phyloP scores from a whole-genome alignment of 37 sponge, comb jelly and placozoan species.

The Cladorhizidae sp. region DNA sequence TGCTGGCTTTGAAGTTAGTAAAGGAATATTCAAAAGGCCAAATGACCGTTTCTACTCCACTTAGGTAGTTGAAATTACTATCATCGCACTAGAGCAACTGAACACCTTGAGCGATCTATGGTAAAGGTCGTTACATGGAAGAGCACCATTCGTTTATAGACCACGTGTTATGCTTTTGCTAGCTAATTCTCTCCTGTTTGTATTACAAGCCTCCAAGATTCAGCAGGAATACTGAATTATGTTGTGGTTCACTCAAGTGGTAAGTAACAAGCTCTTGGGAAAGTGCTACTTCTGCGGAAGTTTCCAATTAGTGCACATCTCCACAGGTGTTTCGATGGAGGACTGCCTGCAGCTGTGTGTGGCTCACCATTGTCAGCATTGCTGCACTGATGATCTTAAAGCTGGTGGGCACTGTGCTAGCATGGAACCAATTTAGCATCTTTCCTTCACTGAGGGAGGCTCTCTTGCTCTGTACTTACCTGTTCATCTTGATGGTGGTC shows the following conservation, averaged over 20 bases:
- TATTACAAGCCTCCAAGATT: no score
- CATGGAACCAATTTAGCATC: slow-evolving; percentile 7
- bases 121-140: no score
- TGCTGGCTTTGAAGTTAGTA: no score
- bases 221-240: background rate
- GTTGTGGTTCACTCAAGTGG: slow-evolving; percentile 33
- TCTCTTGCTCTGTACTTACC: background rate
- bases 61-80: no score
- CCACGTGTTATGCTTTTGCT: no score
- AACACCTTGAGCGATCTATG: no score
- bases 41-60: no score
- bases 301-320: background rate
- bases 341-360: slow-evolving; percentile 26
- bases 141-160: no score
- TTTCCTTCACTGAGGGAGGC: background rate
- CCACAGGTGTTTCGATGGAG: slow-evolving; percentile 62
- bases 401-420: slow-evolving; percentile 1
- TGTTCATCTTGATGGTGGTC: background rate
- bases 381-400: slow-evolving; percentile 20
- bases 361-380: slow-evolving; percentile 19
- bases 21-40: no score
- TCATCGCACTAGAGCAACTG: no score
- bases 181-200: no score
- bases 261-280: background rate
- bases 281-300: background rate